phyloP scores from a whole-genome alignment of 2,113 vertebrate species.

The Eonycteris spelaea region DNA sequence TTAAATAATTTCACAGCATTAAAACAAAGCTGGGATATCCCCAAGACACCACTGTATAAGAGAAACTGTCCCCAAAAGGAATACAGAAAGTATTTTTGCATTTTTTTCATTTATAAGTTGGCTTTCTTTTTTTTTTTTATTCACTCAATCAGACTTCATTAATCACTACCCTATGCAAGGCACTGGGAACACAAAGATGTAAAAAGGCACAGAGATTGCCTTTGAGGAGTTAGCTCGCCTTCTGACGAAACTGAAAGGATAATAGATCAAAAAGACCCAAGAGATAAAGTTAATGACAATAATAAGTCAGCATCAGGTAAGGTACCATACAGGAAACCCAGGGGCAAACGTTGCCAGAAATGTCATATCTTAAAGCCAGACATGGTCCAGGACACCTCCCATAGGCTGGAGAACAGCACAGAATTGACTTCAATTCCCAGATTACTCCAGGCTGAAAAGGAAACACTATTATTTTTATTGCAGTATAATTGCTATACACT shows the following conservation, averaged over 20 bases:
- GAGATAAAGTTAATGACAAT: background rate
- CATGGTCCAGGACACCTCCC: background rate
- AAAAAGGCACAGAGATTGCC: background rate
- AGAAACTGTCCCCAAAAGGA: background rate
- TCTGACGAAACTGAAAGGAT: background rate
- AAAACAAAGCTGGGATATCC: background rate
- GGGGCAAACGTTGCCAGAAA: background rate
- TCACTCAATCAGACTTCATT: constrained; percentile 4
- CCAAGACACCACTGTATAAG: background rate
- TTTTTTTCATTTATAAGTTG: background rate
- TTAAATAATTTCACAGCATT: background rate
- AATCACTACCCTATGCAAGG: background rate
- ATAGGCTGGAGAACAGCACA: background rate
- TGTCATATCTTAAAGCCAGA: background rate
- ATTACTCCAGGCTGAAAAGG: background rate
- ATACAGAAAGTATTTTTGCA: background rate
- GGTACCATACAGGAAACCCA: background rate
- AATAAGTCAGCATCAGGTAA: background rate
- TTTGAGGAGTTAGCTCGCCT: background rate
- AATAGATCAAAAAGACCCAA: background rate
- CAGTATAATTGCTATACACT: background rate
- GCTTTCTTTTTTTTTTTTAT: background rate
- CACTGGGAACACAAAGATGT: background rate
- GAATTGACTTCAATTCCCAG: background rate
- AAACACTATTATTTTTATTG: background rate